Base-by-base conservation (phyloP, 1,140 invertebrate species). In the Elymnias hypermnestra region DNA sequence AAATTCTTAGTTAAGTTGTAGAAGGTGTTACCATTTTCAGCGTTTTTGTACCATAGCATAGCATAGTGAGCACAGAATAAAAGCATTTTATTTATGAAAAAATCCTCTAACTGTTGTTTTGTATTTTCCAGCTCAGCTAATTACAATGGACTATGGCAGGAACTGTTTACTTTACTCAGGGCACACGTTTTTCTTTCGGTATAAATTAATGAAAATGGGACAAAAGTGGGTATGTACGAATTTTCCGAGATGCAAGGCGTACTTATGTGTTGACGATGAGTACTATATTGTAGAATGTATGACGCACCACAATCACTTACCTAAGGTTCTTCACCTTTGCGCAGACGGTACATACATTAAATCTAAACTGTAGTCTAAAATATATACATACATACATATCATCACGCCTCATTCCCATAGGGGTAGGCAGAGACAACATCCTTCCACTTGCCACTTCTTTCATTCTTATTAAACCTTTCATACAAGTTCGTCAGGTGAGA, bases 221-320 rank as follows among this genome's bases (percentile, higher is more conserved):
- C 28, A 63, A 10, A 70, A 65, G 22, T 75, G 72, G 69, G 56
- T 63, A 6, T 75, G 72, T 31, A 71, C 60, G 4, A 61, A 43
- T 4, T 73, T 65, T 28, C 67, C 70, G 0, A 50, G 54, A 1
- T 76, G 72, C 41, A 72, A 73, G 22, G 48, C 69, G 1, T 59
- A 40, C 13, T 4, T 73, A 0, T 56, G 39, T 12, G 33, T 62
- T 0, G 25, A 53, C 4, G 49, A 61, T 1, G n/a, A 51, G 4
- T 31, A 41, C 7, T 38, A 54, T 5, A 31, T 63, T 2, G 7
- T 47, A 0, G 18, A 49, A 1, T 29, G 12, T 2, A 9, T 39
- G 2, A 14, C 25, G 1, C 5, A 26, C 4, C 72, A 75, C 26
- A 42, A 48, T 17, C 68, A 74, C 23, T 12, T 14, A 5, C 55